Evolutionary conservation across 2,113 vertebrate species (phyloP).

Genomic region (Copsychus sechellarum): DNA sequence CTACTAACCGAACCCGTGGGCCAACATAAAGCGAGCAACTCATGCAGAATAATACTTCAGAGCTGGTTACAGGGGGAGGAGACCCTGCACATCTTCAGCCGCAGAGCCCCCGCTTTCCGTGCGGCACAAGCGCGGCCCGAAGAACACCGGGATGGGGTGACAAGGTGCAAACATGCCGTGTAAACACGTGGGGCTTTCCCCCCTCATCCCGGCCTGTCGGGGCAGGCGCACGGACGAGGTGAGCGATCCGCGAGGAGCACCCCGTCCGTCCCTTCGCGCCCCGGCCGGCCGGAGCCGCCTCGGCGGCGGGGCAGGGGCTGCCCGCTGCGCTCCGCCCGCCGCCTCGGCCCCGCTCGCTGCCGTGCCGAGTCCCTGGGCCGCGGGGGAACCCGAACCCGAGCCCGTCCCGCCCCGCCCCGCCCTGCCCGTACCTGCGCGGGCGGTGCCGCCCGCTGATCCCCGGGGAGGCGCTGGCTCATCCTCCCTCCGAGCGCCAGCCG

Average conservation of each 20-base stretch:
- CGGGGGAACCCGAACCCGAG: neutral
- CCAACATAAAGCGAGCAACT: neutral
- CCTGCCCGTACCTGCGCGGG: neutral
- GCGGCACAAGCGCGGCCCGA: rapidly evolving
- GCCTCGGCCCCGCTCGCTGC: neutral
- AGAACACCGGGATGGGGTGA: rapidly evolving
- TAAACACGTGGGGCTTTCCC: neutral
- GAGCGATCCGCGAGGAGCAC: rapidly evolving
- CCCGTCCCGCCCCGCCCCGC: too few relatives aligned
- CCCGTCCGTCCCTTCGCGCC: neutral
- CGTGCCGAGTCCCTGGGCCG: neutral
- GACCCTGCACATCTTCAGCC: neutral
- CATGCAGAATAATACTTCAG: neutral
- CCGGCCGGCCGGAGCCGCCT: neutral
- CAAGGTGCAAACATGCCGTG: neutral
- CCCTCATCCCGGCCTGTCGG: neutral
- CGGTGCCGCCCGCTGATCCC: neutral
- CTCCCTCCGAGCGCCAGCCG: neutral
- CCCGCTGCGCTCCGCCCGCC: neutral
- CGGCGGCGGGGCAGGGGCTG: neutral
- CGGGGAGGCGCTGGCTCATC: neutral
- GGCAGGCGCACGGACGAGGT: rapidly evolving
- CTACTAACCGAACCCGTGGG: neutral
- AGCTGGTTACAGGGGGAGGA: neutral
- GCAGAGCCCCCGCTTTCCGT: neutral